phyloP scores from a whole-genome alignment of 1,140 invertebrate genomes.

The Drosophila pruinosa region DNA sequence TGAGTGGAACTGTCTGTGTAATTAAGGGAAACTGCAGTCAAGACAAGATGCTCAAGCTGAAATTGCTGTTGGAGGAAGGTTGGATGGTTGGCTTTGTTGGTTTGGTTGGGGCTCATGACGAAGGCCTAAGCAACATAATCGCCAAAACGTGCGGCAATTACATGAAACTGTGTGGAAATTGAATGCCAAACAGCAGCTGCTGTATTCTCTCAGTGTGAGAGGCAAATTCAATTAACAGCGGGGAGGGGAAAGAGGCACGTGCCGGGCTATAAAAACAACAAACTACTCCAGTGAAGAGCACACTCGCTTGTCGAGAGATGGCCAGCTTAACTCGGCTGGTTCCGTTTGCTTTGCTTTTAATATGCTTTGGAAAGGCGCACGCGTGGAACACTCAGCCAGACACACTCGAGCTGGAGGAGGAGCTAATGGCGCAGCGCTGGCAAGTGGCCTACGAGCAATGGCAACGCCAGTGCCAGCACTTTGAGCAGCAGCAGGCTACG shows the following conservation, averaged over 20 bases:
- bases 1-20: conserved; percentile 19
- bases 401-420: neutral
- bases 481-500: too few relatives aligned
- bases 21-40: conserved; percentile 58
- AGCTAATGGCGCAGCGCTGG: conserved; percentile 15
- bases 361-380: neutral
- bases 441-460: conserved; percentile 53
- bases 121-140: conserved; percentile 75
- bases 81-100: neutral
- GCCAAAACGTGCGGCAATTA: conserved; percentile 77
- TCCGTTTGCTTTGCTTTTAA: neutral
- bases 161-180: conserved; percentile 68
- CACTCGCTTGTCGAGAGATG: conserved; percentile 37
- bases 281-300: conserved; percentile 55
- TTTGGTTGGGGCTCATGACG: neutral
- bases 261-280: conserved; percentile 68
- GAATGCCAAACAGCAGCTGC: conserved; percentile 67
- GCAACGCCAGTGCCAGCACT: too few relatives aligned
- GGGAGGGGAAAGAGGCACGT: conserved; percentile 45
- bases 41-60: conserved; percentile 2
- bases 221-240: conserved; percentile 71
- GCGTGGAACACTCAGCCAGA: neutral
- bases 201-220: conserved; percentile 6
- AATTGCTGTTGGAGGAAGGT: neutral
- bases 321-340: neutral